These are phyloP conservation scores for Thalassaphorura encarpata DNA, from an alignment of 1,140 invertebrate species.

Conservation along the genomic window DNA sequence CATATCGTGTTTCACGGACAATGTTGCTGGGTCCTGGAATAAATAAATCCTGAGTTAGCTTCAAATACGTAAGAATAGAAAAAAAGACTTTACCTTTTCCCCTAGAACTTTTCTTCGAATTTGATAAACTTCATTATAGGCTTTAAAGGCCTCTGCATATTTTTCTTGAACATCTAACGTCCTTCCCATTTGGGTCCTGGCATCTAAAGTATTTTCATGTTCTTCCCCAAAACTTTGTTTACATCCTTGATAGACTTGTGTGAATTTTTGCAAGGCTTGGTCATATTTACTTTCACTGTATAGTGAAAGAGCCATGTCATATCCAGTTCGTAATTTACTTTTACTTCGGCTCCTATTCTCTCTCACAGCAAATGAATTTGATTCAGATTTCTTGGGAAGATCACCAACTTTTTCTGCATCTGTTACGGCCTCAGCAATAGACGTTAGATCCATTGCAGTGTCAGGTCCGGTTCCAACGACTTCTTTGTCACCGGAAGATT, in stretches of 20 bases:
- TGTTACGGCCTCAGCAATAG: too few relatives aligned
- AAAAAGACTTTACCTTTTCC: slow-evolving; percentile 1
- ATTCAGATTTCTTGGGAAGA: too few relatives aligned
- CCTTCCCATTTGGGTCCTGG: slow-evolving; percentile 10
- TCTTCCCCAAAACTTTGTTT: slow-evolving; percentile 13
- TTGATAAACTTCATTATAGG: slow-evolving; percentile 16
- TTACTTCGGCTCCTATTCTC: too few relatives aligned
- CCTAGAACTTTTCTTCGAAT: slow-evolving; percentile 6
- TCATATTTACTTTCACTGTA: slow-evolving; percentile 12
- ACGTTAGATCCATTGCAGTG: too few relatives aligned
- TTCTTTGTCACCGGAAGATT: too few relatives aligned
- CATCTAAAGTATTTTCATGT: slow-evolving; percentile 12
- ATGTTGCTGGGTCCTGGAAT: slow-evolving; percentile 10
- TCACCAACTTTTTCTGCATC: too few relatives aligned
- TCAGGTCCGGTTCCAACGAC: too few relatives aligned
- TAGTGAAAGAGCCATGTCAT: slow-evolving; percentile 10
- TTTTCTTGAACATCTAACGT: slow-evolving; percentile 12
- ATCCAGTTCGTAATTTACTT: slow-evolving; percentile 16
- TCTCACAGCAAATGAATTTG: too few relatives aligned
- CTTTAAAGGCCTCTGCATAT: slow-evolving; percentile 15
- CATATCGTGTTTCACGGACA: slow-evolving; percentile 16
- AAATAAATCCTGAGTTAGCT: too few relatives aligned
- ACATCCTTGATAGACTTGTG: slow-evolving; percentile 2
- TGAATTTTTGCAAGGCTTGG: slow-evolving; percentile 10
- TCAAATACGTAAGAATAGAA: background rate